A percentile compares a stretch with the other conserved stretches of the same genome.
Conservation (phyloP, 1,140 invertebrate species). For the Meloidogyne floridensis region DNA sequence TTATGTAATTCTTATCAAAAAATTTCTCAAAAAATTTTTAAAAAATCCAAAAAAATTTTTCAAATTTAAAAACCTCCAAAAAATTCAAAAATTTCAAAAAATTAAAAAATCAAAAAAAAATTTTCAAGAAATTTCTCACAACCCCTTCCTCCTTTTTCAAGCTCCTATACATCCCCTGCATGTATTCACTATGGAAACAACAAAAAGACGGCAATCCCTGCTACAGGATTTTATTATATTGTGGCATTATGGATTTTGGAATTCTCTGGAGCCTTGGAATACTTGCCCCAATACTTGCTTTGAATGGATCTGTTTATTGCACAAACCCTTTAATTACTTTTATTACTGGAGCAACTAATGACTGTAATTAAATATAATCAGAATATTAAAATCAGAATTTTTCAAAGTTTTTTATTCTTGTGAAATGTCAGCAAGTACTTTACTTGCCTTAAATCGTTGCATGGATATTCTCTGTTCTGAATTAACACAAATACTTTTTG, state of each 20-base stretch:
- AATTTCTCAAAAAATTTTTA: too few species aligned
- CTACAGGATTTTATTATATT: constrained; percentile 10
- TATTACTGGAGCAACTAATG: neutral
- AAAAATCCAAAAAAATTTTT: too few species aligned
- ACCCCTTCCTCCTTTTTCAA: neutral
- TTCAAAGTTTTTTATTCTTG: constrained; percentile 7
- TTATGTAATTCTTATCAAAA: neutral
- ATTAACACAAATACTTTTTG: constrained; percentile 4
- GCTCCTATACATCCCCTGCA: neutral
- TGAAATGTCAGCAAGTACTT: neutral
- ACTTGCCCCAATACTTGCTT: neutral
- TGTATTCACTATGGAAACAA: neutral
- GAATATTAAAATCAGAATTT: constrained; percentile 6
- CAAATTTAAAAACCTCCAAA: too few species aligned
- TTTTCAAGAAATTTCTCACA: too few species aligned
- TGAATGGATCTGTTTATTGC: constrained; percentile 11
- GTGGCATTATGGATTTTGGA: constrained; percentile 11
- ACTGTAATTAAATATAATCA: neutral
- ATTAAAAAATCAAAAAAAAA: neutral
- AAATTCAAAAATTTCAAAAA: too few species aligned
- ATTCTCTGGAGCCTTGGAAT: neutral
- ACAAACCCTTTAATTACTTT: neutral
- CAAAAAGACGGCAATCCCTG: constrained; percentile 4
- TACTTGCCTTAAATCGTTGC: constrained; percentile 16
- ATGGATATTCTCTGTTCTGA: constrained; percentile 12